These are phyloP conservation scores for Drosophila meridiana DNA, from an alignment of 2,888 invertebrate species.

Conservation along the genomic window DNA sequence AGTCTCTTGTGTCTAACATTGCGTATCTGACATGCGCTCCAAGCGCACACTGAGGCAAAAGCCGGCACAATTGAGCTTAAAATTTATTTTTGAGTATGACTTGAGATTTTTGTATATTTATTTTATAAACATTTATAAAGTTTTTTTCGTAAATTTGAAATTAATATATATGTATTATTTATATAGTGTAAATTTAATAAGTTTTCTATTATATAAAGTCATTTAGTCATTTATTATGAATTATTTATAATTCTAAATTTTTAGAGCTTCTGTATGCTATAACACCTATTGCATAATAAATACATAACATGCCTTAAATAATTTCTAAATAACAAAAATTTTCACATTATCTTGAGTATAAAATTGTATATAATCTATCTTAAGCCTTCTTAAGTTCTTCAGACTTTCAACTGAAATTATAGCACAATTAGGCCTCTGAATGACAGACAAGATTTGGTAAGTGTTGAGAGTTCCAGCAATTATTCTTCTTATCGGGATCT, in stretches of 20 bases:
- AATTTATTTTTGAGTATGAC: not conserved
- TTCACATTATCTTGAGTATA: not conserved
- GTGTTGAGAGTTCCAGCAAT: not conserved
- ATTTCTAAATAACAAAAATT: not conserved
- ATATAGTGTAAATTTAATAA: not conserved
- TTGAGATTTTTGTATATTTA: not conserved
- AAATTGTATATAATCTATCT: not conserved
- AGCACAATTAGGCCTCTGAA: conserved; percentile 1
- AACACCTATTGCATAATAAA: not conserved
- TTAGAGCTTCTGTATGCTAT: not conserved
- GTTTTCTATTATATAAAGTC: not conserved
- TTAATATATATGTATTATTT: not conserved
- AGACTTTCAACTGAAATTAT: conserved; percentile 3
- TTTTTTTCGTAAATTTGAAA: no score
- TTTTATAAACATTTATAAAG: not conserved
- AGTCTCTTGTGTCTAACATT: conserved; percentile 72
- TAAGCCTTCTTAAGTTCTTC: not conserved
- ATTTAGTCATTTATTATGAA: not conserved
- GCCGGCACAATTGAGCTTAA: not conserved
- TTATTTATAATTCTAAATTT: not conserved
- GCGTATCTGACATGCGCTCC: conserved; percentile 70
- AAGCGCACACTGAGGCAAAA: conserved; percentile 28
- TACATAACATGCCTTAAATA: not conserved
- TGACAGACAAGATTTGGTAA: conserved; percentile 16
- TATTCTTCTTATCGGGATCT: conserved; percentile 40